Evolutionary conservation across 2,888 invertebrate species (phyloP), one percentile per base, ranked within the genome.

Genomic region (Pseudoips prasinana): DNA sequence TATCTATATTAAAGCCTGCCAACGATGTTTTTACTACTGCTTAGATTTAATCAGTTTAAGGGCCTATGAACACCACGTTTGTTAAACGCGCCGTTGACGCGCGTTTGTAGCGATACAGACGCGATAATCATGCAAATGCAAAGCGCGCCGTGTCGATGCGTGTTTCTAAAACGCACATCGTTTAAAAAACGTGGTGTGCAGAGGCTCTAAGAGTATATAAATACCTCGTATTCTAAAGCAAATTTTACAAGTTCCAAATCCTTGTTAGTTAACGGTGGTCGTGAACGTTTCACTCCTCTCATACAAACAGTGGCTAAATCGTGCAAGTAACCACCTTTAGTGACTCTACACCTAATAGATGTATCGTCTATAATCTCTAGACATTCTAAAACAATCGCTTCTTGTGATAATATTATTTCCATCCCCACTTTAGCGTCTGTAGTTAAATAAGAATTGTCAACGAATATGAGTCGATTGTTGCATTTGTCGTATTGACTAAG

Each of bases 161-260:
- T n/a, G n/a, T n/a, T n/a, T n/a, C n/a, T n/a, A n/a, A n/a, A n/a
- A n/a, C n/a, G n/a, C n/a, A n/a, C n/a, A n/a, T n/a, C n/a, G n/a
- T n/a, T n/a, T n/a, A n/a, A n/a, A n/a, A n/a, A n/a, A n/a, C n/a
- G n/a, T n/a, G n/a, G n/a, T n/a, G n/a, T n/a, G n/a, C n/a, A n/a
- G n/a, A n/a, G n/a, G n/a, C n/a, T n/a, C n/a, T n/a, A n/a, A n/a
- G n/a, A n/a, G n/a, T n/a, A n/a, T 22, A 22, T 11, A 9, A 22
- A 24, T 50, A 77, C 78, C 59, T 74, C 55, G 47, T 69, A 52
- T 26, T 73, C 61, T 25, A 69, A 19, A 3, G 69, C 68, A 42
- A 76, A 71, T 33, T 51, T 46, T 3, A 71, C 39, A 1, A 64
- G 49, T 4, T 60, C 26, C 9, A 59, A 52, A 47, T 78, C 78